A percentile compares a stretch with the other conserved stretches of the same genome.
These are phyloP conservation scores for Saturnia japonica DNA, from an alignment of 2,888 invertebrate species.

Conservation along the genomic window DNA sequence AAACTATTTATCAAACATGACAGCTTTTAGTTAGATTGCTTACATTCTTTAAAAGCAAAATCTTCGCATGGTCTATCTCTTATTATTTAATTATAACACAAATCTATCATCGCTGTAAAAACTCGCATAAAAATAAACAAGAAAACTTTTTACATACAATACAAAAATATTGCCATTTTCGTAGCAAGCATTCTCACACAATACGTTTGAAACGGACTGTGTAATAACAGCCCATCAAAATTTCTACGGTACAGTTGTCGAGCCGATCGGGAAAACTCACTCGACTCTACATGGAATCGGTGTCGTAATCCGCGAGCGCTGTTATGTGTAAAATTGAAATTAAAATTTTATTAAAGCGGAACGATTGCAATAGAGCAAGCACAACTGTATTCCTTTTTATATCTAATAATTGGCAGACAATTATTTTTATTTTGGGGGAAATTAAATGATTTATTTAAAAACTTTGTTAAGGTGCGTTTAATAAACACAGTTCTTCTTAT, in stretches of 20 bases:
- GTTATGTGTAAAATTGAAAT: conserved; percentile 77
- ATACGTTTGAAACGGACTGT: conserved; percentile 75
- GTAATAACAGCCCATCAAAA: conserved; percentile 75
- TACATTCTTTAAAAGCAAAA: too few relatives aligned
- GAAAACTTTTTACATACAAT: conserved; percentile 34
- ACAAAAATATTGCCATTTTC: conserved; percentile 51
- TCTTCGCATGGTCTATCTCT: too few relatives aligned
- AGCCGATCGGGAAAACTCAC: conserved; percentile 69
- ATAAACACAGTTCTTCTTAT: too few relatives aligned
- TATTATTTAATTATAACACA: neutral
- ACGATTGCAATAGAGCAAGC: conserved; percentile 57
- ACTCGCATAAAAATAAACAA: conserved; percentile 14
- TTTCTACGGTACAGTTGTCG: conserved; percentile 69
- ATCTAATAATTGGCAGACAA: neutral
- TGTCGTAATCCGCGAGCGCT: conserved; percentile 64
- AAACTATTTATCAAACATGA: too few relatives aligned
- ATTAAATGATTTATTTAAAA: too few relatives aligned
- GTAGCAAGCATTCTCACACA: conserved; percentile 59
- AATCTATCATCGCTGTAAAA: neutral
- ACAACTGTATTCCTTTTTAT: conserved; percentile 35
- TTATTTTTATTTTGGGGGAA: too few relatives aligned
- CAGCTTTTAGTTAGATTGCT: too few relatives aligned
- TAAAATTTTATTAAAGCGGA: conserved; percentile 74
- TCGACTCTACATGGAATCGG: conserved; percentile 49
- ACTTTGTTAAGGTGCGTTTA: too few relatives aligned